Evolutionary conservation across 37 sponge, comb jelly and placozoan genomes (phyloP).

Genomic region (Cladorhizidae sp.): DNA sequence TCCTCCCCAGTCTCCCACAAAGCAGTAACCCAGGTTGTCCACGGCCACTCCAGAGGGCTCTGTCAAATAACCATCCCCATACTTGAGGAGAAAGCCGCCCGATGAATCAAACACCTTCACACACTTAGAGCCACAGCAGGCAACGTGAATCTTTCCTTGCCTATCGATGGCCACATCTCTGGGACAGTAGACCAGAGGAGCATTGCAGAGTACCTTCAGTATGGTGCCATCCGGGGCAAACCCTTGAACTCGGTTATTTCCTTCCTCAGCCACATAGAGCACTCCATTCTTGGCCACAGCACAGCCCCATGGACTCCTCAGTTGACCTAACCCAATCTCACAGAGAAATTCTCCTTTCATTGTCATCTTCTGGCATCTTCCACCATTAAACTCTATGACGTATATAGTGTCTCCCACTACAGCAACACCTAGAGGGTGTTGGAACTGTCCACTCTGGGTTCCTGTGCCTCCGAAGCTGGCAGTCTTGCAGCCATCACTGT

Average conservation of each 20-base stretch:
- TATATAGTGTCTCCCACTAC: slow-evolving; percentile 4
- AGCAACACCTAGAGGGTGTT: background rate
- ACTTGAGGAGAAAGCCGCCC: slow-evolving; percentile 1
- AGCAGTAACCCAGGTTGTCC: slow-evolving; percentile 9
- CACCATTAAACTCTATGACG: background rate
- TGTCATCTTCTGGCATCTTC: slow-evolving; percentile 6
- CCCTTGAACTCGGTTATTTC: slow-evolving; percentile 7
- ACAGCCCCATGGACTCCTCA: slow-evolving; percentile 16
- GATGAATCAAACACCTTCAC: slow-evolving; percentile 14
- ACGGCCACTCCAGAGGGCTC: slow-evolving; percentile 26
- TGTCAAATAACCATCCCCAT: background rate
- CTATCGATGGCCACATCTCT: slow-evolving; percentile 17
- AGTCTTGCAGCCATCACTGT: background rate
- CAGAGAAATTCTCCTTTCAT: slow-evolving; percentile 9
- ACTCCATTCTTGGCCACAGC: slow-evolving; percentile 3
- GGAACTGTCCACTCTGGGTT: background rate
- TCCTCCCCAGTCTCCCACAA: slow-evolving; percentile 24
- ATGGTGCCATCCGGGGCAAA: slow-evolving; percentile 1
- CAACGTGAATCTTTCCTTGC: slow-evolving; percentile 21
- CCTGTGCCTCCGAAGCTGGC: background rate
- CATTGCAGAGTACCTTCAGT: background rate
- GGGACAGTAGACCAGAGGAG: slow-evolving; percentile 3
- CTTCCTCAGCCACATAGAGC: slow-evolving; percentile 8
- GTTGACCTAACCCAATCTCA: background rate
- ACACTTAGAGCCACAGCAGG: slow-evolving; percentile 9